These are phyloP conservation scores for Drosophila vallismaia DNA, from an alignment of 2,888 invertebrate species.

Conservation along the genomic window DNA sequence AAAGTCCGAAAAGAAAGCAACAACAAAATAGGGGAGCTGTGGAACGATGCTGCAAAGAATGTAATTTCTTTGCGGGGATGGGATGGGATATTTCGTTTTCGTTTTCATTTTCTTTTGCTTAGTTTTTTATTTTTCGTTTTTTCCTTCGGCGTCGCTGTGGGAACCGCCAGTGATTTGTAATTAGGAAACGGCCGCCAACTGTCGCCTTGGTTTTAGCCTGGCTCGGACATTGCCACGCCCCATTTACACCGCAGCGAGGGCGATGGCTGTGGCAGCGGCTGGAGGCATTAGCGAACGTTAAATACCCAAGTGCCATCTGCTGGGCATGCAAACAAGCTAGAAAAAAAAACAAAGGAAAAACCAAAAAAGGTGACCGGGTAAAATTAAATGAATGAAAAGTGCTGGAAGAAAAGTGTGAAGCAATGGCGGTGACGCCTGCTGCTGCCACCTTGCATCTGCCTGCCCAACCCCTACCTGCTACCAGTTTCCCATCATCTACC, in stretches of 20 bases:
- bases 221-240: conserved; percentile 65
- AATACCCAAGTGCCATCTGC: conserved; percentile 80
- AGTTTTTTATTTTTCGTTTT: conserved; percentile 19
- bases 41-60: conserved; percentile 41
- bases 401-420: conserved; percentile 76
- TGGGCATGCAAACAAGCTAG: conserved; percentile 17
- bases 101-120: conserved; percentile 6
- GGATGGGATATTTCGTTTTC: conserved; percentile 24
- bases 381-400: conserved; percentile 78
- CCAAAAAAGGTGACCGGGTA: conserved; percentile 43
- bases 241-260: conserved; percentile 69
- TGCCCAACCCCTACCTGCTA: conserved; percentile 19
- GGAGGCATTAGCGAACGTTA: conserved; percentile 77
- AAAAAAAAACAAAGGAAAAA: conserved; percentile 16
- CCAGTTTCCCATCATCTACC: conserved; percentile 38
- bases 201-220: conserved; percentile 68
- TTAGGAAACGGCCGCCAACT: conserved; percentile 82
- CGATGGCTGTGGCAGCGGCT: conserved; percentile 40
- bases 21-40: conserved; percentile 23
- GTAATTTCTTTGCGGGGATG: conserved; percentile 60
- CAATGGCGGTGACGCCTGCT: conserved; percentile 74
- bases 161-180: conserved; percentile 81
- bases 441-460: conserved; percentile 19
- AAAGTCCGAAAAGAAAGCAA: conserved; percentile 58
- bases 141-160: conserved; percentile 48